Conservation (phyloP, 2,888 invertebrate species). For the Macrostomum cliftonense region DNA sequence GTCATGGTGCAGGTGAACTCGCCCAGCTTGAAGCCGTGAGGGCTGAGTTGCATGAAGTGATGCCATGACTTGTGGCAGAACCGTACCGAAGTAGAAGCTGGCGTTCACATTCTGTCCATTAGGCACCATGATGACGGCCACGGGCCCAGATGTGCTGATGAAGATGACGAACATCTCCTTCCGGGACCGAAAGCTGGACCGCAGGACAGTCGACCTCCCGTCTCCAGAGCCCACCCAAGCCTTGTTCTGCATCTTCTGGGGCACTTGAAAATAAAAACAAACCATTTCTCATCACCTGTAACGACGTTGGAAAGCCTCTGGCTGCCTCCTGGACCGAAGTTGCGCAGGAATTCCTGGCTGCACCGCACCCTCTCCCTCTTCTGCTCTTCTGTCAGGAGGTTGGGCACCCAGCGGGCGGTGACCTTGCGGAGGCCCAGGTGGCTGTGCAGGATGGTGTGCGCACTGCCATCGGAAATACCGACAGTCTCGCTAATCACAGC, state of each 20-base stretch:
- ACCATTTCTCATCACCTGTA: constrained; percentile 2
- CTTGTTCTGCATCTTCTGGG: neutral
- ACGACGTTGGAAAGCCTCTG: neutral
- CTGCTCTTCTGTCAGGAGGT: neutral
- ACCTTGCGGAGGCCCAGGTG: neutral
- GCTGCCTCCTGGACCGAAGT: neutral
- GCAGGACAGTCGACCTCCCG: neutral
- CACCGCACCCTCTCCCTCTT: neutral
- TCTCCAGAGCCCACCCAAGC: neutral
- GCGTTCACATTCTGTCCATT: too few relatives aligned
- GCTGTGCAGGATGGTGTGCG: neutral
- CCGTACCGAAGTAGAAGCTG: too few relatives aligned
- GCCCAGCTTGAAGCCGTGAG: too few relatives aligned
- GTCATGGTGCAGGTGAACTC: too few relatives aligned
- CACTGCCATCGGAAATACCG: neutral
- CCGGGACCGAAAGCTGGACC: neutral
- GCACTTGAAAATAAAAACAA: neutral
- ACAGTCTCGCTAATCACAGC: neutral
- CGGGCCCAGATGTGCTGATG: neutral
- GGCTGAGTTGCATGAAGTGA: too few relatives aligned
- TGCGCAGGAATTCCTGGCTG: neutral
- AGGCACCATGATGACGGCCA: neutral
- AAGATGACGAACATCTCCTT: neutral
- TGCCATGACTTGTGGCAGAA: too few relatives aligned
- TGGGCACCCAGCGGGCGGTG: constrained; percentile 1